Evolutionary conservation across 37 sponge, comb jelly and placozoan genomes (phyloP).

Genomic region (Lycopodina hypogea): DNA sequence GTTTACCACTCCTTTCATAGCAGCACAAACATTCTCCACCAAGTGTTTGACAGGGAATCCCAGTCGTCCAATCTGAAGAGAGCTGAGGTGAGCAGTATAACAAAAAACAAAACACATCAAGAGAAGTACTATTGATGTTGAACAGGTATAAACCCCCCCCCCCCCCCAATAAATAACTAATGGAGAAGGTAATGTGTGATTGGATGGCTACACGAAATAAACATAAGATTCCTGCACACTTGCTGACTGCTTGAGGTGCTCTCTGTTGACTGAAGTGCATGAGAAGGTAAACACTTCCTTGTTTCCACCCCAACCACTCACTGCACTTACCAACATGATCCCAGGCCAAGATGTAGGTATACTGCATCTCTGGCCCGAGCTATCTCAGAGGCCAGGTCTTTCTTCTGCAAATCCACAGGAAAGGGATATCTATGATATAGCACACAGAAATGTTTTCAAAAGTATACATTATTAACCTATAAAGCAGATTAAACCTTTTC

Average conservation of each 20-base stretch:
- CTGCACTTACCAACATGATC: conserved; percentile 71
- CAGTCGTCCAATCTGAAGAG: conserved; percentile 60
- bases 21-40: conserved; percentile 48
- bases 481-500: conserved; percentile 64
- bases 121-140: background rate
- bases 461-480: too few species aligned
- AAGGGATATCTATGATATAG: conserved; percentile 55
- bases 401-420: conserved; percentile 70
- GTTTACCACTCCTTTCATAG: conserved; percentile 15
- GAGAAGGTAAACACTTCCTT: too few species aligned
- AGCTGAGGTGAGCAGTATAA: conserved; percentile 9
- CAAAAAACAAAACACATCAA: background rate
- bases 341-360: conserved; percentile 59
- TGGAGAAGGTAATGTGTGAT: background rate
- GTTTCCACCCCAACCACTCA: too few species aligned
- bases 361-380: conserved; percentile 47
- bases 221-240: too few species aligned
- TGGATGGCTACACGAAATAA: background rate
- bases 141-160: background rate
- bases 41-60: conserved; percentile 21
- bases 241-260: too few species aligned
- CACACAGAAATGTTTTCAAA: too few species aligned
- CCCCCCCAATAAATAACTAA: too few species aligned
- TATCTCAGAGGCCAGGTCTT: conserved; percentile 56
- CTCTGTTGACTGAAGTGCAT: too few species aligned